Evolutionary conservation across 2,797 vertebrate genomes (phyloP).

Genomic region (Clarias platycephalus): DNA sequence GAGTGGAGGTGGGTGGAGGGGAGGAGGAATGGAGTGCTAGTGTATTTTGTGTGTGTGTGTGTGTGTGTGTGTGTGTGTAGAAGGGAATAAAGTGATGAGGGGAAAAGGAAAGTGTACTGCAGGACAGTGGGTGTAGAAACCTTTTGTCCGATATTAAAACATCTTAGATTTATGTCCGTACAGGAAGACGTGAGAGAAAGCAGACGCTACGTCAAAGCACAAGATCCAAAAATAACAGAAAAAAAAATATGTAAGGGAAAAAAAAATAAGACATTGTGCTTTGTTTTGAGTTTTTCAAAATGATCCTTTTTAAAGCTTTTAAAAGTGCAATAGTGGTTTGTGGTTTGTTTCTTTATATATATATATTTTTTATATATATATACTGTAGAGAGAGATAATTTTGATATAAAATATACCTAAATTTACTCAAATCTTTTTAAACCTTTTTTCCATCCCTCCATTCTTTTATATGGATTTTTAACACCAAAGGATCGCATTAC

Average conservation of each 20-base stretch:
- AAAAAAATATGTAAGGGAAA: neutral
- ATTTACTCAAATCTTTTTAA: too few species aligned
- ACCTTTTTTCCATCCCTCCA: too few species aligned
- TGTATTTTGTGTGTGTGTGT: conserved; percentile 19
- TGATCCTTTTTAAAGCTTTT: neutral
- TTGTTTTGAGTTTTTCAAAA: neutral
- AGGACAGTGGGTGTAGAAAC: neutral
- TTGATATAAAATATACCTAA: too few species aligned
- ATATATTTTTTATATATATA: too few species aligned
- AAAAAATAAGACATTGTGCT: neutral
- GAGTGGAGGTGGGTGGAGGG: neutral
- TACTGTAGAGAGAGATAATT: too few species aligned
- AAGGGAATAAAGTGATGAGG: conserved; percentile 14
- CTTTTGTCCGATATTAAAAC: conserved; percentile 29
- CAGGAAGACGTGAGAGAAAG: neutral
- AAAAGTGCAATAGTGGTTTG: too few species aligned
- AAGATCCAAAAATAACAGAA: neutral
- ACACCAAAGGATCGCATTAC: too few species aligned
- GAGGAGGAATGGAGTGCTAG: conserved; percentile 20
- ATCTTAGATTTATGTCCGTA: conserved; percentile 19
- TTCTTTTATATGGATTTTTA: too few species aligned
- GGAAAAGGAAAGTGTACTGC: neutral
- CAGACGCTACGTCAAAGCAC: conserved; percentile 10
- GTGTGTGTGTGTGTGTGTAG: conserved; percentile 15
- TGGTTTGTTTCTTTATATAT: neutral